Evolutionary conservation across 2,888 invertebrate species (phyloP), one percentile per base, ranked within the genome.

Genomic region (Xanthia icteritia): DNA sequence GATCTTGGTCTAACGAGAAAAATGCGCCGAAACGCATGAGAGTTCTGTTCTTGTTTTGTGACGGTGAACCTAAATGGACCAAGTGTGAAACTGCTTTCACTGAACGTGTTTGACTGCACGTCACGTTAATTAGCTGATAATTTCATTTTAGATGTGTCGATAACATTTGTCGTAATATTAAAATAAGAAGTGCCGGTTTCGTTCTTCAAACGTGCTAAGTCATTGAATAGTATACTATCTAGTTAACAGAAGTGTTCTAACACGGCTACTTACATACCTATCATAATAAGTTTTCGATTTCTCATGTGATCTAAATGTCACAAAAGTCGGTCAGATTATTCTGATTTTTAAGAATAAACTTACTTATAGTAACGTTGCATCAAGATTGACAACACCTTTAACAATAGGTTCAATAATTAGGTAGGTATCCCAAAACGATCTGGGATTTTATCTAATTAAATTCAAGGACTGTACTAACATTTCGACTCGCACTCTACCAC

Each of bases 71-170:
- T 90, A 94, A 93, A 94, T 93, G 90, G 94, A 92, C 84, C 94
- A 93, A 87, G 92, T 92, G 93, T 94, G 93, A 93, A 94, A 94
- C 92, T 89, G 89, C 96, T 96, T 96, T 96, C 96, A 95, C 96
- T 95, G 90, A 91, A 89, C 93, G 90, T 89, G 93, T 93, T 93
- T 92, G 91, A 89, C 90, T 91, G 87, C 91, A 90, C 91, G 89
- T 89, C 89, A 90, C 89, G 91, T 91, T 95, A 94, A 95, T 95
- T 93, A 95, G 89, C 79, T 88, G 91, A 91, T 94, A 92, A 94
- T 93, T 93, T 90, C 89, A 87, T 92, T 92, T 91, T 86, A 90
- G 89, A 90, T 89, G 73, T 75, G 72, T 78, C 77, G 84, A 84
- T 84, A 81, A 83, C 67, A 73, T 84, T 84, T 81, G 78, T 84